Conservation (phyloP, 2,888 invertebrate species). For the Podotricha telesiphe region DNA sequence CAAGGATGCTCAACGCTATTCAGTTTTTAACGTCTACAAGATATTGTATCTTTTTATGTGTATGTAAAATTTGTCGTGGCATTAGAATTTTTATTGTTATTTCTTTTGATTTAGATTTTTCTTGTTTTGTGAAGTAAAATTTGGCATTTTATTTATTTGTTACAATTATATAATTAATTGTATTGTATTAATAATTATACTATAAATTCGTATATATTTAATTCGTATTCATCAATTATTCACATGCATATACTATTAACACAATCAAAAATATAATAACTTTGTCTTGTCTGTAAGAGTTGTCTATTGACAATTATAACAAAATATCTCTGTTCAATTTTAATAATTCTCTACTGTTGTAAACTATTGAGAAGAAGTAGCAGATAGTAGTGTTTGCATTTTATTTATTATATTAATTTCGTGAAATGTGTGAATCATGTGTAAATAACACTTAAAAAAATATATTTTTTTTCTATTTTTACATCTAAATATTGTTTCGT, state of each 20-base stretch:
- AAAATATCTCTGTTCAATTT: background rate
- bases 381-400: background rate
- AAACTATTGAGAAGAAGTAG: background rate
- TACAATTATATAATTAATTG: no score
- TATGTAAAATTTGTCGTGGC: background rate
- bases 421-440: background rate
- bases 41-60: conserved; percentile 12
- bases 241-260: background rate
- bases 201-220: no score
- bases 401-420: background rate
- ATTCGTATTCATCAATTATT: no score
- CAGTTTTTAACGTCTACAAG: conserved; percentile 1
- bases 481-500: no score
- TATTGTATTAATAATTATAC: no score
- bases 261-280: background rate
- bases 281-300: no score
- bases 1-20: conserved; percentile 21
- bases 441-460: no score
- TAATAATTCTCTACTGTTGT: background rate
- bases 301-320: no score
- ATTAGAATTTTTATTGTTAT: background rate
- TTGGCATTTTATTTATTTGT: no score
- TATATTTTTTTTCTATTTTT: no score
- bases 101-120: background rate
- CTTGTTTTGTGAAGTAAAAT: background rate